A percentile compares a stretch with the other conserved stretches of the same genome.
These are phyloP conservation scores for Scomber scombrus DNA, from an alignment of 2,113 vertebrate genomes.

Conservation along the genomic window DNA sequence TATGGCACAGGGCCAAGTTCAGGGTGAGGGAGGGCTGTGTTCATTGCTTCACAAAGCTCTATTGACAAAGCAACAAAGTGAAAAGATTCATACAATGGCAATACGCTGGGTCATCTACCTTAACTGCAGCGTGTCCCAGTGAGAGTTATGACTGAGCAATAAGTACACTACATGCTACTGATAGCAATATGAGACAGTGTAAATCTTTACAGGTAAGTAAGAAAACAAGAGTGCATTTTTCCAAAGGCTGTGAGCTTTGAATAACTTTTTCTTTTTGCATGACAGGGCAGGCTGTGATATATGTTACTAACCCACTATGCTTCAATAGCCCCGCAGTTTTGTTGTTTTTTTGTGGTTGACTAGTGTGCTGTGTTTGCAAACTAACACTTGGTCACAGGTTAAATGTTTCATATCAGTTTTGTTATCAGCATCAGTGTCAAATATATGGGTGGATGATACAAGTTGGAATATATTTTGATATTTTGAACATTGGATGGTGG, in stretches of 20 bases:
- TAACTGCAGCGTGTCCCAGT: constrained; percentile 28
- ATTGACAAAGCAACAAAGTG: constrained; percentile 66
- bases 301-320: constrained; percentile 61
- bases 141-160: constrained; percentile 33
- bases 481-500: not conserved
- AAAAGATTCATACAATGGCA: constrained; percentile 45
- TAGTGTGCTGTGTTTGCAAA: constrained; percentile 47
- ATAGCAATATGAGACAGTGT: constrained; percentile 10
- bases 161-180: not conserved
- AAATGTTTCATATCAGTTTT: not conserved
- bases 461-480: not conserved
- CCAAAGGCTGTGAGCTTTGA: constrained; percentile 9
- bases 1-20: constrained; percentile 56
- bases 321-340: not conserved
- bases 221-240: constrained; percentile 1
- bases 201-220: constrained; percentile 41
- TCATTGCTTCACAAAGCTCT: constrained; percentile 46
- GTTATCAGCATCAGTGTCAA: not conserved
- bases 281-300: constrained; percentile 30
- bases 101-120: constrained; percentile 50
- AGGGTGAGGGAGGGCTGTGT: not conserved
- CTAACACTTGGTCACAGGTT: constrained; percentile 49
- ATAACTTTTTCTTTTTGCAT: constrained; percentile 54
- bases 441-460: not conserved
- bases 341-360: not conserved